Evolutionary conservation across 2,113 vertebrate species (phyloP).

Genomic region (Speoplatyrhinus poulsoni): DNA sequence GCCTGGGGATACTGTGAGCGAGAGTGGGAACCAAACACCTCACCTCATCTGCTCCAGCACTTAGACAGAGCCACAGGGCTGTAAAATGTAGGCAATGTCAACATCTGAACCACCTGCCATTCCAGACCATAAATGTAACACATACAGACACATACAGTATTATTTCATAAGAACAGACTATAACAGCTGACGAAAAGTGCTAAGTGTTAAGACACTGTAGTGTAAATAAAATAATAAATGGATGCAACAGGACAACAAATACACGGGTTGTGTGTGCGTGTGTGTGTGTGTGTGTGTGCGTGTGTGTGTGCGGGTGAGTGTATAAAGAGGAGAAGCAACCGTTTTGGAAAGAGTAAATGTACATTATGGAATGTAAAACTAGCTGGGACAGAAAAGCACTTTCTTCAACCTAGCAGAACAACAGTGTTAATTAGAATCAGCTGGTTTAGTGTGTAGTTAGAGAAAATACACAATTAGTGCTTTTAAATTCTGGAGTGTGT

Average conservation of each 20-base stretch:
- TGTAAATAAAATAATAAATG: slow-evolving; percentile 22
- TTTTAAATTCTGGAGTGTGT: background rate
- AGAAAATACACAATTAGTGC: too few species aligned
- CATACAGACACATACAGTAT: slow-evolving; percentile 43
- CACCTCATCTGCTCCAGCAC: slow-evolving; percentile 73
- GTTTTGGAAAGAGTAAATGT: background rate
- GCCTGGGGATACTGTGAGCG: slow-evolving; percentile 49
- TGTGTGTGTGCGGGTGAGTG: background rate
- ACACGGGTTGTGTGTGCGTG: background rate
- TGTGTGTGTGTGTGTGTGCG: background rate
- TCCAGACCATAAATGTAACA: slow-evolving; percentile 40
- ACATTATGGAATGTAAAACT: background rate
- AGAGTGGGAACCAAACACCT: slow-evolving; percentile 62
- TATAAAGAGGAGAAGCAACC: background rate
- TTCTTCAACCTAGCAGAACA: background rate
- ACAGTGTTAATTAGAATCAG: background rate
- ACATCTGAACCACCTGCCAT: slow-evolving; percentile 41
- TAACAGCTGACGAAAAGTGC: slow-evolving; percentile 42
- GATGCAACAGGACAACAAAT: background rate
- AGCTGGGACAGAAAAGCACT: background rate
- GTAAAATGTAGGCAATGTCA: slow-evolving; percentile 69
- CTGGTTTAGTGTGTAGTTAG: too few species aligned
- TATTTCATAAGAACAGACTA: slow-evolving; percentile 28
- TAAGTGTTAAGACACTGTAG: slow-evolving; percentile 37
- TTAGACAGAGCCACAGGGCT: slow-evolving; percentile 74